Conservation (phyloP, 2,797 vertebrate species). For the Psittacula echo region DNA sequence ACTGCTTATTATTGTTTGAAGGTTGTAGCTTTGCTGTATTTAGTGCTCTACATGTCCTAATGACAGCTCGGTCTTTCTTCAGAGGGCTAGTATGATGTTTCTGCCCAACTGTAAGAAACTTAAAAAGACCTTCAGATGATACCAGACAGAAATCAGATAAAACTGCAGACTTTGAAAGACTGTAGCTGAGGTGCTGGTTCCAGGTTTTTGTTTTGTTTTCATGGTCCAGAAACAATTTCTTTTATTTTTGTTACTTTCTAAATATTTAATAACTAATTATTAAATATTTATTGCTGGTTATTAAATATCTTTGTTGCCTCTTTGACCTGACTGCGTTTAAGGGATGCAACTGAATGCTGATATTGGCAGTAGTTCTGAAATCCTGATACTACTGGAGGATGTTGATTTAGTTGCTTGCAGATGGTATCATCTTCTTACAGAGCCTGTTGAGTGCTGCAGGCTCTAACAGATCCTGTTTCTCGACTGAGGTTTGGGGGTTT, state of each 20-base stretch:
- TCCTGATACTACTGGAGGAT: neutral
- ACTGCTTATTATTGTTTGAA: neutral
- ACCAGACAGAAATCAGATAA: neutral
- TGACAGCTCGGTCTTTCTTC: neutral
- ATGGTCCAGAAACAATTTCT: neutral
- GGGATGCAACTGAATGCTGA: neutral
- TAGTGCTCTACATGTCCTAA: neutral
- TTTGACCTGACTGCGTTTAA: neutral
- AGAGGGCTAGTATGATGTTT: neutral
- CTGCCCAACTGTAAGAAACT: neutral
- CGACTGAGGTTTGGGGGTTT: accelerated
- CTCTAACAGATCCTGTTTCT: neutral
- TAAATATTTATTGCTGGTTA: neutral
- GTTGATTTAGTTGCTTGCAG: neutral
- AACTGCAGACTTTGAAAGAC: neutral
- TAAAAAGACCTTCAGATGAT: neutral
- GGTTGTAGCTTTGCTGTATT: neutral
- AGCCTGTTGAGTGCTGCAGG: neutral
- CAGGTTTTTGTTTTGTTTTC: neutral
- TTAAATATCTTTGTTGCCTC: neutral
- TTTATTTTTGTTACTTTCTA: neutral
- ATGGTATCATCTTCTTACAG: neutral
- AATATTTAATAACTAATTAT: neutral
- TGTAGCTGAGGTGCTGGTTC: neutral
- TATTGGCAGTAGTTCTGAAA: neutral